Base-by-base conservation (phyloP, 2,113 vertebrate species). In the Halcyon malimbica region DNA sequence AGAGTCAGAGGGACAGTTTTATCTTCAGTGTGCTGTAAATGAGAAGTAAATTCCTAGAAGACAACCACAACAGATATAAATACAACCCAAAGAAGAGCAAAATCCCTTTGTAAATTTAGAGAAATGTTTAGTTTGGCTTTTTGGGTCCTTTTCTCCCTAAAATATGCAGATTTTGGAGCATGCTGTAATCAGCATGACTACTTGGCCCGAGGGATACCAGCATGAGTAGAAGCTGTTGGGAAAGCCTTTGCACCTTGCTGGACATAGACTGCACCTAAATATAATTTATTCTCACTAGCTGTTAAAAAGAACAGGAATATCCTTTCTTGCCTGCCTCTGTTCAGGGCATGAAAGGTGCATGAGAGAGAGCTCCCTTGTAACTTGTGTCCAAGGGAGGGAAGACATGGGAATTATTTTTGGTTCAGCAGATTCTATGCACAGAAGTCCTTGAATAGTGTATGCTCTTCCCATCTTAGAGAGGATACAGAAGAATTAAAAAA, bases 1-100 rank as follows among this genome's bases (percentile, higher is more conserved):
- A 51, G 25, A 51, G 25, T 94, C 87, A 96, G 90, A 93, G 85
- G 92, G 63, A 77, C 31, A 35, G 62, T 85, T 97, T 86, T 44
- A 37, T 89, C 75, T 77, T 80, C 54, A 54, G 16, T 0, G 0
- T 70, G 28, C 44, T 85, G n/a, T 75, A 74, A 59, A 83, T 77
- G 67, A 70, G 73, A 59, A 46, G 50, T 74, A 63, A 60, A 54
- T 64, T 87, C 21, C 50, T 33, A 24, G 13, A 86, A 59, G 81
- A 59, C 41, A 88, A 54, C 28, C 1, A 6, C 24, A 53, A 44
- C 31, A 69, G 62, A 54, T 73, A 37, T 9, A 76, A 83, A 79
- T 95, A 44, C n/a, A 95, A 71, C 13, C 46, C 41, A 78, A 63
- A 86, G 21, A 41, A 75, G 31, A 65, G 68, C 25, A 42, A 91